These are phyloP conservation scores for Zophobas atratus DNA, from an alignment of 1,140 invertebrate species.

Conservation along the genomic window DNA sequence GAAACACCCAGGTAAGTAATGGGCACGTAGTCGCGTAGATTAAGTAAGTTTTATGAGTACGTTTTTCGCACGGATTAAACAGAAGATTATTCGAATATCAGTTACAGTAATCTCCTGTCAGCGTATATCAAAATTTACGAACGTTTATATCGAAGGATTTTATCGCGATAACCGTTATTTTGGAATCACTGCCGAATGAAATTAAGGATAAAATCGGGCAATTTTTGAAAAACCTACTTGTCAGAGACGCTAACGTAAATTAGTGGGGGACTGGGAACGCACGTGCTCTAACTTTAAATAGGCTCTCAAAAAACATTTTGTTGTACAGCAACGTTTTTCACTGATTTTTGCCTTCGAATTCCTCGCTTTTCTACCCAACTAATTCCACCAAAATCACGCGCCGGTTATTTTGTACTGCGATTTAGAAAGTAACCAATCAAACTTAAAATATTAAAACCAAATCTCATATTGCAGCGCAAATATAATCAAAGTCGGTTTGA, in stretches of 20 bases:
- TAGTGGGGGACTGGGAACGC: constrained; percentile 20
- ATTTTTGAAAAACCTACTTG: constrained; percentile 42
- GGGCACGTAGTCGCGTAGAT: too few species aligned
- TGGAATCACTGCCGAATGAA: constrained; percentile 23
- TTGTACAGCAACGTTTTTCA: constrained; percentile 19
- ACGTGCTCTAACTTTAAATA: constrained; percentile 34
- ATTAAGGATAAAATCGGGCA: constrained; percentile 30
- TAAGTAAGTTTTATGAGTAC: too few species aligned
- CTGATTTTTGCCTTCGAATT: constrained; percentile 32
- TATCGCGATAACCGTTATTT: constrained; percentile 16
- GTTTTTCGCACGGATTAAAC: too few species aligned
- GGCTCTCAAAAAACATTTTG: constrained; percentile 33
- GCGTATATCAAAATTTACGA: constrained; percentile 3
- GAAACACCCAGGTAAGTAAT: too few species aligned
- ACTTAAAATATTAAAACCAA: not conserved
- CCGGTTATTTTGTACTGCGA: not conserved
- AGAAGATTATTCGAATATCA: not conserved
- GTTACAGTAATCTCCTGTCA: not conserved
- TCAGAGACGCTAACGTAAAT: constrained; percentile 36
- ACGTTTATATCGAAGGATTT: not conserved
- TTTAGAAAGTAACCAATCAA: not conserved
- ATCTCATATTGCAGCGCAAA: too few species aligned
- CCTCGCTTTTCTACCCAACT: constrained; percentile 22
- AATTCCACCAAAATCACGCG: constrained; percentile 17
- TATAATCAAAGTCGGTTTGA: too few species aligned